Base-by-base conservation (phyloP, 2,888 invertebrate genomes). In the Melinaea menophilus region DNA sequence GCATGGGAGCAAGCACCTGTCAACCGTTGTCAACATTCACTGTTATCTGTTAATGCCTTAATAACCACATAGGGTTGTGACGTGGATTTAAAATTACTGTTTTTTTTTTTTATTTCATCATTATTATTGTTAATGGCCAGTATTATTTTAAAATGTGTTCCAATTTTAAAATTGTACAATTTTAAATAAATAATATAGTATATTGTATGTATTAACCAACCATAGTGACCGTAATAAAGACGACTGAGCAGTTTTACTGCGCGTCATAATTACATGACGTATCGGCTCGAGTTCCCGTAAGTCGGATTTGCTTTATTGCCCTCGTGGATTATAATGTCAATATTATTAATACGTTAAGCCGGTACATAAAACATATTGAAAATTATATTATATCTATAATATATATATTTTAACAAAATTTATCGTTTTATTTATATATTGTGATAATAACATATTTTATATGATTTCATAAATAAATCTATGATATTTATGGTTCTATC, bases 271-370 rank as follows among this genome's bases (percentile, higher is more conserved):
- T 22, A 62, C 63, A 54, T 55, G 62, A 62, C 61, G 60, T 58
- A 58, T 64, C 63, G 60, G 69, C 73, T 71, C 69, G 79, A 79
- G 81, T 84, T 81, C 81, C 78, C 80, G 74, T 79, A 81, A 78
- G 82, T 81, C 72, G 86, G 86, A 86, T 88, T 87, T 85, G 82
- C 81, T 72, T 88, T 88, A 88, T 84, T 71, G 75, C 77, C 76
- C 75, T 73, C 74, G 73, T 68, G 86, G 88, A 88, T 89, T 88
- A 89, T 76, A 79, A 77, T 85, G 88, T 86, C 88, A 87, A 88
- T 88, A 88, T 87, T 88, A 89, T 88, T 88, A 88, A 86, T 79
- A 89, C 88, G 87, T 85, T 87, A 85, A 89, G 87, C 88, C 78
- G 82, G 72, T 78, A 78, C 84, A 84, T 88, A 88, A 87, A 87